Evolutionary conservation across 2,797 vertebrate species (phyloP), one percentile per base, ranked within the genome.

Genomic region (Sebastes kiyomatsui): DNA sequence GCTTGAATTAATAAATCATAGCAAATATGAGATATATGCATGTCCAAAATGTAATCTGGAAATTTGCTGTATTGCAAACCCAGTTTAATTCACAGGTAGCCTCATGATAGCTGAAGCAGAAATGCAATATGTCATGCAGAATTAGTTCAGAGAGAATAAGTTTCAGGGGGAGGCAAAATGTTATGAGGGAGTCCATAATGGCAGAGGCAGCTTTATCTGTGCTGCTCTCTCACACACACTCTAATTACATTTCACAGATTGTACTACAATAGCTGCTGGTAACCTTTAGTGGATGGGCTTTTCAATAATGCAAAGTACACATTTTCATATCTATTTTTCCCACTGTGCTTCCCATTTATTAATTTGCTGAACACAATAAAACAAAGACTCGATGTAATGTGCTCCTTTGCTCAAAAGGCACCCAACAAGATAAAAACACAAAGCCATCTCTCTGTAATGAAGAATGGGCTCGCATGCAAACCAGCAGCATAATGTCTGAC

Each of bases 301-400:
- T 95, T 96, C 95, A 96, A 96, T 96, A 96, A 96, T 95, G 95
- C 95, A 96, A 96, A 95, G 95, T 96, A 95, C 94, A 96, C 95
- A 95, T 95, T 96, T 95, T 96, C 95, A 95, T 96, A 96, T 96
- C 95, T 94, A 94, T 95, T 94, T 95, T 92, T 94, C 90, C 93
- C 90, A 90, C 93, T 92, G 92, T 92, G 93, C 93, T 88, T 82
- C 92, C 94, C 94, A 95, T 96, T 96, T 96, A 96, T 96, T 96
- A 96, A 96, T 96, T 96, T 96, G 95, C 94, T 91, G 94, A 96
- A 96, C 94, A 96, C 94, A 96, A 96, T 96, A 96, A 96, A 96
- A 95, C 95, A 96, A 96, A 96, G 95, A 93, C 87, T 88, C 84
- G 23, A 90, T 74, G 89, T 96, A 95, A 96, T 95, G 93, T 87